Conservation (phyloP, 1,140 invertebrate genomes). For the Drosophila serrata region DNA sequence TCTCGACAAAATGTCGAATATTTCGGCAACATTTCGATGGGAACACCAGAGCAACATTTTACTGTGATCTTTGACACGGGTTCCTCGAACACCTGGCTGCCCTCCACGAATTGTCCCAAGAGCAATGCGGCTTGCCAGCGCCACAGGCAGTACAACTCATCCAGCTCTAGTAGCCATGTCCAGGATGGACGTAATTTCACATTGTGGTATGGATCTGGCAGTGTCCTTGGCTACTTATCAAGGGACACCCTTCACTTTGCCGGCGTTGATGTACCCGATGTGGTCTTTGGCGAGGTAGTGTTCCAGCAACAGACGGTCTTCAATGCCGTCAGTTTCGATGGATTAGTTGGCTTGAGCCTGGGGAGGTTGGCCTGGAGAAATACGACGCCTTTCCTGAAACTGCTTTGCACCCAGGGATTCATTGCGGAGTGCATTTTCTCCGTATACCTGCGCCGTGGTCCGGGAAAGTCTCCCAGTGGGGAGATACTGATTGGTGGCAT, state of each 20-base stretch:
- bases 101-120: conserved; percentile 52
- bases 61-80: conserved; percentile 71
- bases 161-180: conserved; percentile 92
- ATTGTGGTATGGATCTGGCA: conserved; percentile 97
- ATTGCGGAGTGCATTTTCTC: conserved; percentile 94
- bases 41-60: conserved; percentile 93
- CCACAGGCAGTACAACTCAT: conserved; percentile 90
- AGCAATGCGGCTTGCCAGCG: conserved; percentile 55
- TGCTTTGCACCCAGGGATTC: conserved; percentile 94
- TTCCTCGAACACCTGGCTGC: conserved; percentile 68
- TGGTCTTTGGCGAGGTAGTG: conserved; percentile 98
- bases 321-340: conserved; percentile 97
- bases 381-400: conserved; percentile 97
- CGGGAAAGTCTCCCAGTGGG: conserved; percentile 85
- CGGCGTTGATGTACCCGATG: conserved; percentile 89
- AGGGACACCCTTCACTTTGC: conserved; percentile 91
- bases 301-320: conserved; percentile 94
- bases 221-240: conserved; percentile 97
- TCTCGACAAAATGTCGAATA: conserved; percentile 53
- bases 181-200: conserved; percentile 95
- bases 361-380: conserved; percentile 94
- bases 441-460: conserved; percentile 93
- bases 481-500: conserved; percentile 68
- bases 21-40: conserved; percentile 93
- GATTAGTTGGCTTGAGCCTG: conserved; percentile 97